These are phyloP conservation scores for Drosophila lowei DNA, from an alignment of 1,140 invertebrate species.

Conservation along the genomic window DNA sequence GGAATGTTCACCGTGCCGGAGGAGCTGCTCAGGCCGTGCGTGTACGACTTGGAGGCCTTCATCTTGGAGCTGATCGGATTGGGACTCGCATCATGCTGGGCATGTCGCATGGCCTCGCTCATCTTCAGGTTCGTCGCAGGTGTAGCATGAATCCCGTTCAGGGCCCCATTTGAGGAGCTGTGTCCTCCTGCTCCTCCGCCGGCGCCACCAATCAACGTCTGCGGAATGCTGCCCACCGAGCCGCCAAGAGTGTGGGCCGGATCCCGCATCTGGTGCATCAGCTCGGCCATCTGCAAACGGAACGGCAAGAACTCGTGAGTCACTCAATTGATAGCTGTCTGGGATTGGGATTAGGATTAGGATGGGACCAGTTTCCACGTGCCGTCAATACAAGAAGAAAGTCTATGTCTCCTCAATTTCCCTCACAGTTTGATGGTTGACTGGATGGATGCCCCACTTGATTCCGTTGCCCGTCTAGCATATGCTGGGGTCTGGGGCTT, in stretches of 20 bases:
- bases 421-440: constrained; percentile 16
- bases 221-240: constrained; percentile 81
- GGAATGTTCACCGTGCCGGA: constrained; percentile 82
- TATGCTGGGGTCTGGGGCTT: constrained; percentile 17
- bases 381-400: constrained; percentile 34
- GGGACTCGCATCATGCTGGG: constrained; percentile 80
- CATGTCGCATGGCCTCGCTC: constrained; percentile 72
- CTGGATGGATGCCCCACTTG: constrained; percentile 5
- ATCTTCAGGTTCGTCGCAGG: constrained; percentile 80
- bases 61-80: constrained; percentile 78
- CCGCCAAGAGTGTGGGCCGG: constrained; percentile 80
- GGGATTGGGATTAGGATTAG: not conserved
- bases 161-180: constrained; percentile 46
- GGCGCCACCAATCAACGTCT: constrained; percentile 68
- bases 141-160: constrained; percentile 73
- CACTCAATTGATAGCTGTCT: constrained; percentile 8
- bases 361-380: constrained; percentile 24
- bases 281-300: constrained; percentile 76
- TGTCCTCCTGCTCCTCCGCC: constrained; percentile 17
- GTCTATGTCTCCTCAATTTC: constrained; percentile 11
- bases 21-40: constrained; percentile 78
- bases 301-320: constrained; percentile 8
- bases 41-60: constrained; percentile 82
- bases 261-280: constrained; percentile 83
- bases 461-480: constrained; percentile 21